A percentile compares a stretch with the other conserved stretches of the same genome.
Conservation (phyloP, 2,797 vertebrate species). For the Cyprinella venusta region DNA sequence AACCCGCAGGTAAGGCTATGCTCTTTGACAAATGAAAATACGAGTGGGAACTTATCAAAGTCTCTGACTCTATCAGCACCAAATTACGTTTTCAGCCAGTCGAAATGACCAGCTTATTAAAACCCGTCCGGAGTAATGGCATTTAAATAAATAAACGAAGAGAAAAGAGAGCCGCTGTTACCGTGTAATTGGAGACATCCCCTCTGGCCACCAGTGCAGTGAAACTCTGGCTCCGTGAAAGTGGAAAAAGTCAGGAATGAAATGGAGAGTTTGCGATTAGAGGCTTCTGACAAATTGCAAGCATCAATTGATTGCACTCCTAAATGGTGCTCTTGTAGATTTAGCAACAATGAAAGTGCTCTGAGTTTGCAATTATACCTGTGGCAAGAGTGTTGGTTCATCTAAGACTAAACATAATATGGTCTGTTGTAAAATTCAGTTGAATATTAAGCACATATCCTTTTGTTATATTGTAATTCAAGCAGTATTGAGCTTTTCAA, state of each 20-base stretch:
- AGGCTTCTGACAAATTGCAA: constrained; percentile 36
- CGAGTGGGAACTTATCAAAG: constrained; percentile 41
- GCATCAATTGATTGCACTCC: constrained; percentile 16
- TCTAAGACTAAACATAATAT: not conserved
- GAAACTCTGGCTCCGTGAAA: constrained; percentile 24
- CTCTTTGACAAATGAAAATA: constrained; percentile 36
- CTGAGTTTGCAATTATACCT: not conserved
- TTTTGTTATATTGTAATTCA: not conserved
- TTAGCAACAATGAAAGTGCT: constrained; percentile 5
- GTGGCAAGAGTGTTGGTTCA: not conserved
- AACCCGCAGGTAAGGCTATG: constrained; percentile 23
- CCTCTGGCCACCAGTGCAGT: constrained; percentile 43
- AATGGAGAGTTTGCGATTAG: constrained; percentile 32
- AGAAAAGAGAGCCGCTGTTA: constrained; percentile 8
- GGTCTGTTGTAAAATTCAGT: not conserved
- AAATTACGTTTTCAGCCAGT: constrained; percentile 42
- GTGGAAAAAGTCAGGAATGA: constrained; percentile 25
- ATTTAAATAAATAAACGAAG: constrained; percentile 53
- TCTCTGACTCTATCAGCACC: constrained; percentile 29
- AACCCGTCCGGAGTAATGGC: constrained; percentile 40
- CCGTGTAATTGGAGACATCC: constrained; percentile 42
- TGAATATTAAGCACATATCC: not conserved
- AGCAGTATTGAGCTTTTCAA: not conserved
- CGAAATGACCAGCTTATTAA: constrained; percentile 51
- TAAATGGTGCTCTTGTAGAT: constrained; percentile 28